Base-by-base conservation (phyloP, 2,888 invertebrate species). In the Pristionchus japonicus region DNA sequence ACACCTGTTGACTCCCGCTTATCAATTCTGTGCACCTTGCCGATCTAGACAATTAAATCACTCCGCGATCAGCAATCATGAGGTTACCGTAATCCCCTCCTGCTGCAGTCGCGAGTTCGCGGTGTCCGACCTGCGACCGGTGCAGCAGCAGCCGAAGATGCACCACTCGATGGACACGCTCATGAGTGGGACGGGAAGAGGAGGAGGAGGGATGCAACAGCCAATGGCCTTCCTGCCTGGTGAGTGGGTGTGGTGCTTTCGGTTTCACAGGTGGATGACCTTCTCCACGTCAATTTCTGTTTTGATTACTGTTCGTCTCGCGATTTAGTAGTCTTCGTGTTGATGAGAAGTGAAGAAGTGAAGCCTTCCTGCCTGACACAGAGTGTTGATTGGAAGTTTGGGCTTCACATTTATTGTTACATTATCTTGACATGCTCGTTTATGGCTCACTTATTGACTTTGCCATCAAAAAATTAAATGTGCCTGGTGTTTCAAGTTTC, bases 91-190 rank as follows among this genome's bases (percentile, higher is more conserved):
- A 57, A 67, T 15, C 34, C 20, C 23, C 34, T 40, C 20, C 70
- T 31, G 23, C 15, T 61, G 0, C 49, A 86, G 86, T 34, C 70
- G 86, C 20, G 74, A 70, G 31, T 61, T 34, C 40, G 20, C 47
- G 15, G 86, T 86, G 43, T n/a, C 70, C 34, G 86, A 86, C 13
- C 86, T 86, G 1, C 86, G 86, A 43, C 74, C 86, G 17, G 43
- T 74, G 23, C 86, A 40, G 52, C 11, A 31, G 20, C 9, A 27
- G 20, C 49, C 23, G 31, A 1, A 9, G 2, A 1, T 34, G 11
- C 52, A 83, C 77, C 3, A 23, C n/a, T n/a, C 6, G 23, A 77
- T 77, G 77, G n/a, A 23, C 11, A 9, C 77, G 17, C 77, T 43
- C 13, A 23, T 77, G 77, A 77, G 27, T 27, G 77, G 77, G 34